Evolutionary conservation across 2,888 invertebrate genomes (phyloP), one percentile per base, ranked within the genome.

Genomic region (Sarcophaga subvicina): DNA sequence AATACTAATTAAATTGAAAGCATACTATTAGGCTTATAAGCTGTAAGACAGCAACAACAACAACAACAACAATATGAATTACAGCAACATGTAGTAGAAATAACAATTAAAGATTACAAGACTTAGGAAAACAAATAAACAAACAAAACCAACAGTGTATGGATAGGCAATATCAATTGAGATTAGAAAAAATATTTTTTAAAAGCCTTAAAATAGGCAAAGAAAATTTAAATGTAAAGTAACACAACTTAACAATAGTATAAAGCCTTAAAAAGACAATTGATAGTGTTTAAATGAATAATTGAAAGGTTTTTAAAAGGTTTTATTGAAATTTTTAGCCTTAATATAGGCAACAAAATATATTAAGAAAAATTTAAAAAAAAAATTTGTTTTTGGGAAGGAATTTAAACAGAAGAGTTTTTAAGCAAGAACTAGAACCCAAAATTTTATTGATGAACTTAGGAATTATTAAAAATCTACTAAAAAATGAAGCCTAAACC

Each of bases 51-150:
- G 59, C 37, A 37, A 37, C 37, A 45, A 63, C 37, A 37, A 37
- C 37, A 37, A 37, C 10, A 37, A 10, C 37, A 37, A 22, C 22
- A 22, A 22, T 22, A 22, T 1, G 22, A 22, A 37, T 37, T 37
- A 37, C 37, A 37, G 14, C 3, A 20, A 17, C 17, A 71, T 63
- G 59, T 70, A 20, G 5, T 49, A 37, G 22, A 64, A 73, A 59
- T 64, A 79, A 20, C 78, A 79, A 79, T 83, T 83, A 79, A 83
- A 79, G 79, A 83, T 83, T 83, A 83, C 72, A 17, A 54, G 25
- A 63, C 25, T 27, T 37, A 77, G 25, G 47, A 10, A 45, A 77
- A 70, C 17, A 66, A 64, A 67, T 4, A 60, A n/a, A 6, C 4
- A 27, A 17, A 27, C 14, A n/a, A 5, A 45, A 45, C 8, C 37